Base-by-base conservation (phyloP, 2,797 vertebrate genomes). In the Anomalospiza imberbis region DNA sequence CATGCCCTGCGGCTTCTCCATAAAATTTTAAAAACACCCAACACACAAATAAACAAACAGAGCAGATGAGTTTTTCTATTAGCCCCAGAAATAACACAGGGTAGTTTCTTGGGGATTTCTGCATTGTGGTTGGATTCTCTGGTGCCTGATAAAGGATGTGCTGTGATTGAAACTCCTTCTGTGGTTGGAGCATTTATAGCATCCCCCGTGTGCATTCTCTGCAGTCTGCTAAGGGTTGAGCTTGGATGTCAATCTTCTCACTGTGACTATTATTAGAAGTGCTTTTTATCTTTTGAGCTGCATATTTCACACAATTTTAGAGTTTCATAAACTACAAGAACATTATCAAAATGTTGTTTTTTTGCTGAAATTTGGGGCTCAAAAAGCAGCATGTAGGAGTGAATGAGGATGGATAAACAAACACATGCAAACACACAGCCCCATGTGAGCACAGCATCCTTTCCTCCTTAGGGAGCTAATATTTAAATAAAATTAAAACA, bases 21-120 rank as follows among this genome's bases (percentile, higher is more conserved):
- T 76, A 60, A 95, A 94, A 88, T 67, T 54, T 72, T 55, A 82
- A 66, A 44, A 70, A 55, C 55, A 38, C 40, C 28, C 51, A 66
- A 60, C 45, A 57, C 79, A 66, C 93, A 91, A 94, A 93, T 80
- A 96, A 94, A 94, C 83, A 95, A 93, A 94, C 3, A 93, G 58
- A 75, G 2, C 88, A 88, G 85, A 96, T 42, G 93, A 95, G 80
- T 31, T 90, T 93, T 72, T 70, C 80, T 91, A 13, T 84, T 58
- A 95, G 93, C 90, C 90, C 80, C 71, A 96, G 91, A 72, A 95
- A 94, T 42, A 93, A 94, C 90, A 66, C 71, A 72, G 95, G 77
- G 95, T 70, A 20, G 90, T 95, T 95, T 96, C 94, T 93, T 91
- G 90, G 93, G 93, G 93, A 93, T 95, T 97, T 97, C 94, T 95